Base-by-base conservation (phyloP, 2,888 invertebrate genomes). In the Pandemis corylana region DNA sequence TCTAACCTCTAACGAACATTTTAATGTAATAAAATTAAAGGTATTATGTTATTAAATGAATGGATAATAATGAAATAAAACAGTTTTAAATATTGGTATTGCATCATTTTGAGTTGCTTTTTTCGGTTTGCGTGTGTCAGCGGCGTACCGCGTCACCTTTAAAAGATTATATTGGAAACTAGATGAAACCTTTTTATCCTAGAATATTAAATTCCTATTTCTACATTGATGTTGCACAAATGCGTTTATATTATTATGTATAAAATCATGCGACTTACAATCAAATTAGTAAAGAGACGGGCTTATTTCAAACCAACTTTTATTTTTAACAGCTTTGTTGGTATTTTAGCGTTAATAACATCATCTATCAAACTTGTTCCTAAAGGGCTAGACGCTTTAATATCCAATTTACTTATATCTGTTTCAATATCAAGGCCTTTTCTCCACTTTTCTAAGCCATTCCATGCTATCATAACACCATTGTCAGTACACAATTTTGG, bases 401-500 rank as follows among this genome's bases (percentile, higher is more conserved):
- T 94, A 80, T 96, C 95, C 62, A 98, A 91, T 70, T 91, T 86
- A 76, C 96, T 95, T 70, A 97, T 93, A 86, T 97, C 95, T 77
- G 83, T 90, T 68, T 91, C 80, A 77, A 96, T 87, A 77, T 96
- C 96, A 77, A 91, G 80, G 28, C 95, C 90, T 73, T 87, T 89
- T 76, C 83, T 90, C 94, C 96, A 97, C 89, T 96, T 97, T 90
- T 99, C 99, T 70, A 98, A 95, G 5, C 98, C 99, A 94, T 99
- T 99, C 99, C 99, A 99, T 46, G 99, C 99, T 84, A 99, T 98
- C 99, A 99, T 99, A 44, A 99, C 96, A 28, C 99, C 99, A 95
- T 99, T 99, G 89, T 99, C 99, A 0, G 98, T 99, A 88, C 99
- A 99, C 56, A 99, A 95, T 82, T 96, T 95, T 53, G 97, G 96